These are phyloP conservation scores for Melanotus villosus DNA, from an alignment of 2,888 invertebrate genomes.

Conservation along the genomic window DNA sequence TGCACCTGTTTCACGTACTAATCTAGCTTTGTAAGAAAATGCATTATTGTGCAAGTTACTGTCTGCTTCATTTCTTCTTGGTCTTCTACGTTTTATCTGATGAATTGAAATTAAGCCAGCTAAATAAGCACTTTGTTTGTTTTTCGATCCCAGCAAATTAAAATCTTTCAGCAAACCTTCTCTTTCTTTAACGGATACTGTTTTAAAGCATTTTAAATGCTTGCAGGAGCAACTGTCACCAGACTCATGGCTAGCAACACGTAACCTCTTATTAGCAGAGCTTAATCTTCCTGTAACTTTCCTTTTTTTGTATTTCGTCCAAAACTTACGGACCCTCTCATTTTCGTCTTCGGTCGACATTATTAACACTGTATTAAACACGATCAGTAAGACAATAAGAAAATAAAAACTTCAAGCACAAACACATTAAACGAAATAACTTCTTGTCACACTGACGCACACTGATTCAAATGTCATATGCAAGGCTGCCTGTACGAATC, in stretches of 20 bases:
- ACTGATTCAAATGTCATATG: not conserved
- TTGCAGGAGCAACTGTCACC: conserved; percentile 8
- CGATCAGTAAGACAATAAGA: conserved; percentile 8
- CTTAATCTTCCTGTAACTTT: too few relatives aligned
- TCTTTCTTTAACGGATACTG: not conserved
- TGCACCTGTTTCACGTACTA: not conserved
- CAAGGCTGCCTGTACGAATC: conserved; percentile 12
- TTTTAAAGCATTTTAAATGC: conserved; percentile 14
- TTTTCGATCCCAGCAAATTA: not conserved
- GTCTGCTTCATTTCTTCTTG: conserved; percentile 7
- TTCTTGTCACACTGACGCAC: conserved; percentile 10
- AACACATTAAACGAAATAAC: conserved; percentile 13
- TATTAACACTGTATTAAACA: conserved; percentile 17
- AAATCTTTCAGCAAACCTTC: conserved; percentile 1
- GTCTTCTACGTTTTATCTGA: conserved; percentile 10
- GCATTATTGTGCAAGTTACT: conserved; percentile 6
- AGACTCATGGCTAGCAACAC: conserved; percentile 3
- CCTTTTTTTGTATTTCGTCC: conserved; percentile 17
- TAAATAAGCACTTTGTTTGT: conserved; percentile 20
- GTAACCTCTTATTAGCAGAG: not conserved
- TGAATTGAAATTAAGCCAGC: conserved; percentile 10
- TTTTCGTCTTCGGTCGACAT: conserved; percentile 15
- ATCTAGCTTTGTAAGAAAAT: not conserved
- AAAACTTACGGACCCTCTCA: conserved; percentile 13
- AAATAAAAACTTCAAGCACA: too few relatives aligned